Evolutionary conservation across 2,113 vertebrate genomes (phyloP), one percentile per base, ranked within the genome.

Genomic region (Centropristis striata): DNA sequence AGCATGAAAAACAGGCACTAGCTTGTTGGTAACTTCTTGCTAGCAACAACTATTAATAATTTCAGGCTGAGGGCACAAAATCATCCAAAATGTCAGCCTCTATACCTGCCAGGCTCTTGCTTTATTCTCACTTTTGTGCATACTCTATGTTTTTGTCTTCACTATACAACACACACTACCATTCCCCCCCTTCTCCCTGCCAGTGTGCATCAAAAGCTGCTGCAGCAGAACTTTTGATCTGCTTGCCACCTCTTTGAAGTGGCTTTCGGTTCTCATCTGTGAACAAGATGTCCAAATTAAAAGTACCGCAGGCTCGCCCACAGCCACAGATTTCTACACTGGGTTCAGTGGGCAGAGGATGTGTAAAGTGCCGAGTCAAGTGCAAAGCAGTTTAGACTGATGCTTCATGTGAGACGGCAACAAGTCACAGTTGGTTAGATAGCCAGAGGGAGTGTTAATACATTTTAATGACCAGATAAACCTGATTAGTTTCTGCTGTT

Each of bases 251-350:
- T 75, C 72, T 87, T 71, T 84, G 80, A 89, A 73, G 85, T 80
- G 78, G 80, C 54, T 49, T 75, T 78, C 20, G 4, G 1, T 60
- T 79, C 64, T 88, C 86, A 81, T 88, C 76, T 86, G 86, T 69
- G 84, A 88, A 83, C 80, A 88, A 88, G 68, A 87, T 78, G 81
- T 86, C 59, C 61, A 67, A 63, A 85, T 88, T 81, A 78, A 74
- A 83, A 83, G 47, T 13, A 73, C 83, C 87, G 36, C 87, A 76
- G n/a, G 47, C 51, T 76, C 59, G 32, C 63, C 80, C 73, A 61
- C 66, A 58, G 74, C 61, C 59, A 53, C 66, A 61, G 64, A 55
- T 50, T 21, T 32, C 67, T 28, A 2, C 11, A 23, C 37, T 55
- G 58, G 55, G 8, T 71, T 71, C 75, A 67, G 74, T 7, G 47